These are phyloP conservation scores for Cephalophus harveyi DNA, from an alignment of 2,113 vertebrate species.

Conservation along the genomic window DNA sequence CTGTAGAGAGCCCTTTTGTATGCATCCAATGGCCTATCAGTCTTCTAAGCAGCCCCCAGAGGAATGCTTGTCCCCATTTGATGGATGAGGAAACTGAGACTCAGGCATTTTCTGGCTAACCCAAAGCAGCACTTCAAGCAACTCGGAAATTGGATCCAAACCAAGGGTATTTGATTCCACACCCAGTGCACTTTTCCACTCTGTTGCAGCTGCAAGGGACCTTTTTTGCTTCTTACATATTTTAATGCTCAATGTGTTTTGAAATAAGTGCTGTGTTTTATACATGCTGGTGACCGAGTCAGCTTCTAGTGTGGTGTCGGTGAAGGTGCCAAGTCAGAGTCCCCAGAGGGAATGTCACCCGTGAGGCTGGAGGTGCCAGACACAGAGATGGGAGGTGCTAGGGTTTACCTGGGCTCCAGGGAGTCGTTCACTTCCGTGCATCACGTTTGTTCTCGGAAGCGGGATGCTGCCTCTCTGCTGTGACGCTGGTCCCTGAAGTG, in stretches of 20 bases:
- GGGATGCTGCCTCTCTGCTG: not conserved
- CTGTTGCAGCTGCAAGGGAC: not conserved
- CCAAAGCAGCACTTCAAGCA: too few relatives aligned
- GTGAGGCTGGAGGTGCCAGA: rapidly evolving
- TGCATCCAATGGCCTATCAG: too few relatives aligned
- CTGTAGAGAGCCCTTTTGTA: not conserved
- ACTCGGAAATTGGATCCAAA: not conserved
- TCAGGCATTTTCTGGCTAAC: not conserved
- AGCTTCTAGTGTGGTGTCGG: not conserved
- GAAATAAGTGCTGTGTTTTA: not conserved
- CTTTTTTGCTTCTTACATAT: not conserved
- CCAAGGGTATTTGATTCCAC: not conserved
- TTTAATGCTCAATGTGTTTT: not conserved
- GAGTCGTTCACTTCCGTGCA: rapidly evolving
- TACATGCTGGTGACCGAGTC: not conserved
- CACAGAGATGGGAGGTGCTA: rapidly evolving
- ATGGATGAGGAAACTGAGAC: not conserved
- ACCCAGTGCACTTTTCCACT: not conserved
- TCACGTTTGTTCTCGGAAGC: rapidly evolving
- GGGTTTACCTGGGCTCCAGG: rapidly evolving
- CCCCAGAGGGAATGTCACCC: too few relatives aligned
- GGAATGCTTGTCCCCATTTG: not conserved
- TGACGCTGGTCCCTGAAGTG: rapidly evolving
- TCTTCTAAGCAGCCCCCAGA: not conserved
- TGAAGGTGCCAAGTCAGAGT: not conserved